These are phyloP conservation scores for Hippocampus guttulatus DNA, from an alignment of 2,113 vertebrate genomes.

Conservation along the genomic window DNA sequence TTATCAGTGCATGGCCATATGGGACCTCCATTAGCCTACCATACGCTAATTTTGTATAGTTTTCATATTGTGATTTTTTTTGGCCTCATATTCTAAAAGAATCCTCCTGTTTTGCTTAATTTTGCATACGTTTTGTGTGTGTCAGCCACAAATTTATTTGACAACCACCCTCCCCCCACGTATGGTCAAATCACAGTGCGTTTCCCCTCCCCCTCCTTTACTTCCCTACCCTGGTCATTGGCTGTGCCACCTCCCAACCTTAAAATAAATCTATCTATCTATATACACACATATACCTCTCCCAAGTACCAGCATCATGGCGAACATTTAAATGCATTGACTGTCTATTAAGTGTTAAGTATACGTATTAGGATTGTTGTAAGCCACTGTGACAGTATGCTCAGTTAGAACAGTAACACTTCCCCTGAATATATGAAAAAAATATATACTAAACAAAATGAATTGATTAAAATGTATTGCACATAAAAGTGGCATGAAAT, in stretches of 20 bases:
- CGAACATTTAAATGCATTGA: background rate
- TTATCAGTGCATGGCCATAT: background rate
- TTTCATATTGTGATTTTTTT: background rate
- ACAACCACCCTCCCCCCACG: slow-evolving; percentile 4
- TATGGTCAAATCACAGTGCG: slow-evolving; percentile 12
- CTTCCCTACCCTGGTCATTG: slow-evolving; percentile 18
- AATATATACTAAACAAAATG: no score
- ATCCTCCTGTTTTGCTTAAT: background rate
- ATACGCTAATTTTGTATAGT: background rate
- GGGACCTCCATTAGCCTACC: background rate
- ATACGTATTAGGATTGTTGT: background rate
- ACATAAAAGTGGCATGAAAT: no score
- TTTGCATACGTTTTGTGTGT: slow-evolving; percentile 10
- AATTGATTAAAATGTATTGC: no score
- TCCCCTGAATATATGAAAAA: no score
- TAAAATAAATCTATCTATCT: background rate
- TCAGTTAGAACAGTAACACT: no score
- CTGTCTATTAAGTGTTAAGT: background rate
- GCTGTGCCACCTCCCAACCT: background rate
- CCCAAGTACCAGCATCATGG: background rate
- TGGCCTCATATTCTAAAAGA: background rate
- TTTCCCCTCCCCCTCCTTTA: slow-evolving; percentile 6
- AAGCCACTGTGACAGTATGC: background rate
- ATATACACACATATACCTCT: background rate
- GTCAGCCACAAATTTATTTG: background rate